Evolutionary conservation across 2,797 vertebrate genomes (phyloP).

Genomic region (Anomalospiza imberbis): DNA sequence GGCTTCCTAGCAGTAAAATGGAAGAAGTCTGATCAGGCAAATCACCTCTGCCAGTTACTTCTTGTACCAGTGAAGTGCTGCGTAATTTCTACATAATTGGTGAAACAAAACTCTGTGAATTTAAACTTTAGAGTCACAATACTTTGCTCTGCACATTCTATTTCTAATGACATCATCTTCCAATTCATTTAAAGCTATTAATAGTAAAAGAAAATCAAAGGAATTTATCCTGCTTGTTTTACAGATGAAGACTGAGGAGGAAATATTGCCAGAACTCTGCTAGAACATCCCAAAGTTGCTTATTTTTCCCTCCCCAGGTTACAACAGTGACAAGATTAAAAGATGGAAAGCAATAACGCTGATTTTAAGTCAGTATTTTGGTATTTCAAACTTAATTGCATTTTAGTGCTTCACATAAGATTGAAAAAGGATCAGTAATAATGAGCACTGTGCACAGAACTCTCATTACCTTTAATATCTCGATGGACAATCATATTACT

Average conservation of each 20-base stretch:
- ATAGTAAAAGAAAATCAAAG: not conserved
- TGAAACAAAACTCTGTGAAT: not conserved
- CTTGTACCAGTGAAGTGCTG: not conserved
- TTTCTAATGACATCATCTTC: not conserved
- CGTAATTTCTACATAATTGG: not conserved
- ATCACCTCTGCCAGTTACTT: not conserved
- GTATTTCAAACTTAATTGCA: not conserved
- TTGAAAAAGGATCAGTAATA: not conserved
- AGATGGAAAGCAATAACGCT: not conserved
- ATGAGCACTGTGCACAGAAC: not conserved
- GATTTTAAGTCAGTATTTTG: not conserved
- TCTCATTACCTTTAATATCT: conserved; percentile 92
- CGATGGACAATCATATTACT: conserved; percentile 99
- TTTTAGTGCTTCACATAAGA: not conserved
- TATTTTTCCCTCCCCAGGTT: not conserved
- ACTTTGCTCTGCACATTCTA: not conserved
- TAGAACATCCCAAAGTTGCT: not conserved
- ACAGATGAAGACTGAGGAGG: not conserved
- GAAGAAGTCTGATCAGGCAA: not conserved
- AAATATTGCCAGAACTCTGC: not conserved
- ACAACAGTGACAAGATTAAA: not conserved
- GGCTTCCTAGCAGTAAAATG: not conserved
- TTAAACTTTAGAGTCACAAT: not conserved
- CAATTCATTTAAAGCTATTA: not conserved
- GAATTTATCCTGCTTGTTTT: not conserved